phyloP scores from a whole-genome alignment of 2,888 invertebrate species.

The Harpalus rubripes region DNA sequence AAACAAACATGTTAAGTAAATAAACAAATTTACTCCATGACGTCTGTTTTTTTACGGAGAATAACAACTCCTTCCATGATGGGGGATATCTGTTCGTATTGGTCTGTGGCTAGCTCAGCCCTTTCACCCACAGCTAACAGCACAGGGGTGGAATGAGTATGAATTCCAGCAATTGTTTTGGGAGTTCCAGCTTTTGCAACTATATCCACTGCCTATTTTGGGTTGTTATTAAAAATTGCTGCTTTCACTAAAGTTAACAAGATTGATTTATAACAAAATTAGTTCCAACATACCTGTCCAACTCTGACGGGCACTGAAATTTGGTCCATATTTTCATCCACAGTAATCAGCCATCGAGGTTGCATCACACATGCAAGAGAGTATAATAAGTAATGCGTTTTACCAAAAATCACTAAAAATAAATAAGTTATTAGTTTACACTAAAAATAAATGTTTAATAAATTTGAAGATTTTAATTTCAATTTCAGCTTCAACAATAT shows the following conservation, averaged over 20 bases:
- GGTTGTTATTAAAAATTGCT: too few relatives aligned
- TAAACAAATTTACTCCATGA: slow-evolving; percentile 12
- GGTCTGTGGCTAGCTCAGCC: slow-evolving; percentile 98
- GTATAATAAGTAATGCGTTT: slow-evolving; percentile 96
- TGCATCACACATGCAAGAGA: slow-evolving; percentile 97
- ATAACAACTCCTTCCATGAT: slow-evolving; percentile 99
- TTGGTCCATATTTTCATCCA: slow-evolving; percentile 95
- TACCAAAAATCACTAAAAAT: slow-evolving; percentile 84
- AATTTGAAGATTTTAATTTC: too few relatives aligned
- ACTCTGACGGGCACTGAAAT: slow-evolving; percentile 94
- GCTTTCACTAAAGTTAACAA: slow-evolving; percentile 64
- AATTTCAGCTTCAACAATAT: too few relatives aligned
- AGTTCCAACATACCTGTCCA: slow-evolving; percentile 81
- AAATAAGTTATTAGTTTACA: background rate
- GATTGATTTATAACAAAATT: slow-evolving; percentile 13
- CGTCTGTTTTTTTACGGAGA: slow-evolving; percentile 87
- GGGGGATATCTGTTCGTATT: slow-evolving; percentile 94
- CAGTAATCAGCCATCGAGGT: slow-evolving; percentile 97
- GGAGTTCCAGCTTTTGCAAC: slow-evolving; percentile 99
- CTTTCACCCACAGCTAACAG: slow-evolving; percentile 96
- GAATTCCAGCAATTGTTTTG: slow-evolving; percentile 99
- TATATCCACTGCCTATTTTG: slow-evolving; percentile 93
- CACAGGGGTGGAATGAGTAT: slow-evolving; percentile 99
- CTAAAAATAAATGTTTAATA: background rate
- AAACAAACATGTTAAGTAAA: background rate